Evolutionary conservation across 2,113 vertebrate genomes (phyloP), one percentile per base, ranked within the genome.

Genomic region (Barbus barbus): DNA sequence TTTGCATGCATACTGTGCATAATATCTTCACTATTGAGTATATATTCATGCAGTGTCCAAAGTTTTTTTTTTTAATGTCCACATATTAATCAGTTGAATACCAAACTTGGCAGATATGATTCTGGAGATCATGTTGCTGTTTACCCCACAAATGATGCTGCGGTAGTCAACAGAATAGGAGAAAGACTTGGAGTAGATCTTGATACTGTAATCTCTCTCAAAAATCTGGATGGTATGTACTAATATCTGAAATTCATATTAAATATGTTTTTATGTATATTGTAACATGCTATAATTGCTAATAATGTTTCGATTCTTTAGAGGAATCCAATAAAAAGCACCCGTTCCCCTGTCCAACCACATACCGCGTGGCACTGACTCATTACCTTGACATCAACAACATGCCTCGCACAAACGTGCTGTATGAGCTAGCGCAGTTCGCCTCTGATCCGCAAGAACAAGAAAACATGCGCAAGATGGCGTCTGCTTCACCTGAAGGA

Each of bases 281-380:
- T 51, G 4, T 51, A 51, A 33, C 16, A n/a, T 33, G 26, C 2
- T 33, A 22, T 20, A 24, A 16, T 73, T 74, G 22, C 20, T n/a
- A 44, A 13, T 53, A 28, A 12, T 41, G 20, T 56, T 20, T 79
- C 0, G 44, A 8, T 78, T 61, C 1, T 93, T 5, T 53, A 97
- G 96, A 96, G 93, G 96, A 96, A 84, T 96, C 96, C 85, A 96
- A 95, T 87, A 97, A 96, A 92, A 96, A 95, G 83, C 95, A 97
- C 80, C 96, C 96, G 0, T 97, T 96, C 91, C 96, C 96, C 3
- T 97, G 96, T 86, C 96, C 96, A 72, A 96, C 96, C 0, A 91
- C 96, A 0, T 97, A 97, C 92, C 93, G 95, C 5, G 95, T 94
- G 6, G 96, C 96, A 3, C 93, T 97, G 81, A 96, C 91, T 0